phyloP scores from a whole-genome alignment of 1,140 invertebrate species.

The Drosophila lini region DNA sequence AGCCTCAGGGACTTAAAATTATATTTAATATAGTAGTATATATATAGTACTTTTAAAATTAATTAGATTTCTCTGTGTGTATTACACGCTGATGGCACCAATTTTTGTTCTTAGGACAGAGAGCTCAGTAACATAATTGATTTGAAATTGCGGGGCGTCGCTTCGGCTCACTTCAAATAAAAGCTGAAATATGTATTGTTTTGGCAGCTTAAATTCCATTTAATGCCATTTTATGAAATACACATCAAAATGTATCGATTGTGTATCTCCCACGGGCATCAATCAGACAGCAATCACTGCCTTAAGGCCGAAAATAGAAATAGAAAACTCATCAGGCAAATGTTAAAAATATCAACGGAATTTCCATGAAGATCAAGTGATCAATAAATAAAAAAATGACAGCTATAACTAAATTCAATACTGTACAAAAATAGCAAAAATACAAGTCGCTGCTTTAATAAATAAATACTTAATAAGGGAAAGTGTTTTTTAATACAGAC shows the following conservation, averaged over 20 bases:
- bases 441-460: too few species aligned
- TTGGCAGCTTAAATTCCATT: slow-evolving; percentile 68
- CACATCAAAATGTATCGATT: slow-evolving; percentile 9
- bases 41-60: too few species aligned
- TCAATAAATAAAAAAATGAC: slow-evolving; percentile 59
- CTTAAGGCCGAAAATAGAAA: slow-evolving; percentile 48
- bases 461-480: too few species aligned
- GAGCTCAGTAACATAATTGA: slow-evolving; percentile 49
- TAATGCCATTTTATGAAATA: slow-evolving; percentile 69
- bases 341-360: slow-evolving; percentile 67
- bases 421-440: slow-evolving; percentile 49
- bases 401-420: slow-evolving; percentile 21
- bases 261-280: background rate
- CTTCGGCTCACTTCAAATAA: too few species aligned
- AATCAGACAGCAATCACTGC: slow-evolving; percentile 26
- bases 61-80: too few species aligned
- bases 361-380: slow-evolving; percentile 70
- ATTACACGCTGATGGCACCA: slow-evolving; percentile 23
- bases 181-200: slow-evolving; percentile 1
- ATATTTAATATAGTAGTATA: too few species aligned
- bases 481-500: too few species aligned
- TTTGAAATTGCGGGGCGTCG: slow-evolving; percentile 29
- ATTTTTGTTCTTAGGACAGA: background rate
- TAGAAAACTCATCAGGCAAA: slow-evolving; percentile 70
- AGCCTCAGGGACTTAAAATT: too few species aligned